A percentile compares a stretch with the other conserved stretches of the same genome.
Conservation (phyloP, 2,113 vertebrate species). For the Stercorarius parasiticus region DNA sequence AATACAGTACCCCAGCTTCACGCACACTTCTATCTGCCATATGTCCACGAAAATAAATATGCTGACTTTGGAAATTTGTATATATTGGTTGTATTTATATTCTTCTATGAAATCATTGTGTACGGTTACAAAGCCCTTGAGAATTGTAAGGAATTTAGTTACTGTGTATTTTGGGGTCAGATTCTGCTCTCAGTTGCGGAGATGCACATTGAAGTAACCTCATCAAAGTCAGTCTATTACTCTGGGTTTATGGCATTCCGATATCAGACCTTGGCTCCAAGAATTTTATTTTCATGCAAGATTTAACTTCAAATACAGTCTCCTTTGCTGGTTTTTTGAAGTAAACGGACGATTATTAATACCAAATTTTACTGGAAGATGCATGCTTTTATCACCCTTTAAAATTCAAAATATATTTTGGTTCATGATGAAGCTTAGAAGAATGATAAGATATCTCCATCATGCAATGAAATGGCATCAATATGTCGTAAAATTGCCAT, state of each 20-base stretch:
- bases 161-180: not conserved
- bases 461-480: not conserved
- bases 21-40: not conserved
- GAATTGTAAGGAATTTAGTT: not conserved
- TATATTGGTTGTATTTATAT: not conserved
- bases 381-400: not conserved
- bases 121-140: not conserved
- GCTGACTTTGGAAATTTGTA: not conserved
- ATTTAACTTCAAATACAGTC: conserved; percentile 38
- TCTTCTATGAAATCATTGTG: not conserved
- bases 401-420: not conserved
- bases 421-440: not conserved
- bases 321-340: not conserved
- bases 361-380: not conserved
- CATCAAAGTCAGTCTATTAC: conserved; percentile 2
- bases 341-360: not conserved
- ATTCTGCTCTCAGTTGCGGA: not conserved
- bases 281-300: conserved; percentile 12
- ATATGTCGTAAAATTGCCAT: not conserved
- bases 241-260: not conserved
- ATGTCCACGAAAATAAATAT: not conserved
- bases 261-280: not conserved
- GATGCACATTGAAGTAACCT: not conserved
- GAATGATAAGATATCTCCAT: not conserved
- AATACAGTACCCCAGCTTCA: not conserved